Conservation (phyloP, 2,797 vertebrate species). For the Rhinophrynus dorsalis region DNA sequence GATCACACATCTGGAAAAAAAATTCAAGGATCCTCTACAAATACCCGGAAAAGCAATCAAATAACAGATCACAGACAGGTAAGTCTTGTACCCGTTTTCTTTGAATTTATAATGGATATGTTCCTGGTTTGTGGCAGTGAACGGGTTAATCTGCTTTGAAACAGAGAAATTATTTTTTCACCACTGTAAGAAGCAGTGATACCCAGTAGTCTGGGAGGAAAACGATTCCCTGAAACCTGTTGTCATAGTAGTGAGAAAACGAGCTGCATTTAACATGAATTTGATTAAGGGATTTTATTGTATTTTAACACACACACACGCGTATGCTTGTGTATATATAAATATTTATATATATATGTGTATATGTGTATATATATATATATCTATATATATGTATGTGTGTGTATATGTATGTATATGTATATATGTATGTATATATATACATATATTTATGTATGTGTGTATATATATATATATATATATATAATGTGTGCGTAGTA, state of each 20-base stretch:
- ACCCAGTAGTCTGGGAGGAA: neutral
- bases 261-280: neutral
- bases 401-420: too few species aligned
- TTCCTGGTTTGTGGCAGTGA: neutral
- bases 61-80: slow-evolving; percentile 35
- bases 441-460: too few species aligned
- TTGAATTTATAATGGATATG: neutral
- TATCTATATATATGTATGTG: too few species aligned
- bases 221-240: slow-evolving; percentile 33
- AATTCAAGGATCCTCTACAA: neutral
- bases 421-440: neutral
- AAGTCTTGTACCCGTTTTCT: neutral
- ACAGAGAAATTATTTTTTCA: neutral
- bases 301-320: too few species aligned
- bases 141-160: slow-evolving; percentile 16
- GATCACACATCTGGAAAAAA: neutral
- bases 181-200: neutral
- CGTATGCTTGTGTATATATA: too few species aligned
- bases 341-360: too few species aligned
- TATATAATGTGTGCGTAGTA: too few species aligned
- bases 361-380: too few species aligned
- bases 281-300: neutral
- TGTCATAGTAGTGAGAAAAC: slow-evolving; percentile 21
- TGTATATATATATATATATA: too few species aligned
- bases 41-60: neutral